These are phyloP conservation scores for Setophaga kirtlandii DNA, from an alignment of 2,113 vertebrate genomes.

Conservation along the genomic window DNA sequence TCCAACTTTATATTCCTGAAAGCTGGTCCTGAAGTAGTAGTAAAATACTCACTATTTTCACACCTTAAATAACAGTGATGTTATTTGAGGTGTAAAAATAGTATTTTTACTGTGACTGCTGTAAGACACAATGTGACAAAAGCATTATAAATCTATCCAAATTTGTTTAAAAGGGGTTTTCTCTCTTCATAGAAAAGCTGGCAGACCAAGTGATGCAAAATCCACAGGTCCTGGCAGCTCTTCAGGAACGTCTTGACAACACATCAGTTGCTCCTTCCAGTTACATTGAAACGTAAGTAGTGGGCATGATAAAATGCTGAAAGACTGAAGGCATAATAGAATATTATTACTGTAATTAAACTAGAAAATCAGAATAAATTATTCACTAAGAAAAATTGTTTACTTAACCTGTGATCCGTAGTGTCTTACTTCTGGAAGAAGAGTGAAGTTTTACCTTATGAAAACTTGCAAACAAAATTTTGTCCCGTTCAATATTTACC, in stretches of 20 bases:
- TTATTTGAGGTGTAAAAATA: background rate
- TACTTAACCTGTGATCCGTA: background rate
- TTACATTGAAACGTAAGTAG: constrained; percentile 83
- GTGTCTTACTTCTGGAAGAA: background rate
- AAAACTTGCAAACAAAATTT: background rate
- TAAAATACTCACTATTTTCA: background rate
- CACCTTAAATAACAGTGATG: background rate
- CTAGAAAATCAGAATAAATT: background rate
- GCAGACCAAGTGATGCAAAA: constrained; percentile 85
- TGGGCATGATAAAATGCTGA: background rate
- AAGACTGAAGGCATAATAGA: background rate
- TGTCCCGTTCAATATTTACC: background rate
- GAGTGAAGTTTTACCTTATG: background rate
- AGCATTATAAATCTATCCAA: background rate
- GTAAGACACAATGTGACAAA: background rate
- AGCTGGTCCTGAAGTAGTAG: background rate
- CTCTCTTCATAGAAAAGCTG: constrained; percentile 72
- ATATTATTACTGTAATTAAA: background rate
- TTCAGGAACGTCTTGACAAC: constrained; percentile 81
- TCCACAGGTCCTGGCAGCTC: constrained; percentile 81
- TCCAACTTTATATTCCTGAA: background rate
- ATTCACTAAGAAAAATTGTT: background rate
- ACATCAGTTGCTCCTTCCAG: constrained; percentile 79
- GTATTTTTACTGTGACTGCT: background rate
- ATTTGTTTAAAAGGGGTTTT: background rate